Percentiles rank a stretch among this genome's conserved stretches.
Evolutionary conservation across 2,888 invertebrate species (phyloP).

Genomic region (Eupithecia pulchellata): DNA sequence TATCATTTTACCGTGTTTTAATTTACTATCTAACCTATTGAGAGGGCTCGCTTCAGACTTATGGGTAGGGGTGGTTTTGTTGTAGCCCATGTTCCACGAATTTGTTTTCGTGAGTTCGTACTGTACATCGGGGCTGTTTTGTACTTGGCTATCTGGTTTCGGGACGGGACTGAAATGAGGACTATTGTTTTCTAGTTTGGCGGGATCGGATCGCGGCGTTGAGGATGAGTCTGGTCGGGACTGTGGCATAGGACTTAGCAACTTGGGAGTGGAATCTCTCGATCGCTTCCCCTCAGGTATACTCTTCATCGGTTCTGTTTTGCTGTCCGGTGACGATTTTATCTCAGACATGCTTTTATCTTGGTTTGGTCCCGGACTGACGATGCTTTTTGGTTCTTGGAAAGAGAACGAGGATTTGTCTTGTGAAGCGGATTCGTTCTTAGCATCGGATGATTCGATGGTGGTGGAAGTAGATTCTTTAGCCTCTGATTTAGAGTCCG

Average conservation of each 20-base stretch:
- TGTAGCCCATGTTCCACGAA: slow-evolving; percentile 76
- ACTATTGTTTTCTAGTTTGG: slow-evolving; percentile 69
- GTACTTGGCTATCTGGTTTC: slow-evolving; percentile 80
- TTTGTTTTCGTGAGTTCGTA: slow-evolving; percentile 67
- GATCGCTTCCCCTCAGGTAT: slow-evolving; percentile 57
- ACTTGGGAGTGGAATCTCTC: slow-evolving; percentile 65
- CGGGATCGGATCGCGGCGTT: slow-evolving; percentile 72
- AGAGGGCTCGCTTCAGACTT: slow-evolving; percentile 81
- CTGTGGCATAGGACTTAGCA: slow-evolving; percentile 74
- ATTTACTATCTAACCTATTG: slow-evolving; percentile 77
- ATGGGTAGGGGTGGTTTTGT: slow-evolving; percentile 77
- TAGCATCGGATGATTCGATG: slow-evolving; percentile 57
- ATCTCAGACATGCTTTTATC: slow-evolving; percentile 54
- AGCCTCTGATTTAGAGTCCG: slow-evolving; percentile 63
- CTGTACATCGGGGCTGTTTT: slow-evolving; percentile 75
- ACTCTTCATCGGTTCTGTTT: slow-evolving; percentile 50
- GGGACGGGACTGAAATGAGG: slow-evolving; percentile 78
- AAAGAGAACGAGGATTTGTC: slow-evolving; percentile 66
- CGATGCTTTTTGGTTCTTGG: slow-evolving; percentile 74
- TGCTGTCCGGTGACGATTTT: slow-evolving; percentile 66
- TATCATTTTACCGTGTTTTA: slow-evolving; percentile 73
- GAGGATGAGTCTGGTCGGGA: slow-evolving; percentile 78
- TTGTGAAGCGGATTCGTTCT: slow-evolving; percentile 58
- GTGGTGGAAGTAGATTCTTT: slow-evolving; percentile 54
- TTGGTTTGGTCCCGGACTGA: slow-evolving; percentile 55